These are phyloP conservation scores for Opisthograptis luteolata DNA, from an alignment of 2,888 invertebrate genomes.

Conservation along the genomic window DNA sequence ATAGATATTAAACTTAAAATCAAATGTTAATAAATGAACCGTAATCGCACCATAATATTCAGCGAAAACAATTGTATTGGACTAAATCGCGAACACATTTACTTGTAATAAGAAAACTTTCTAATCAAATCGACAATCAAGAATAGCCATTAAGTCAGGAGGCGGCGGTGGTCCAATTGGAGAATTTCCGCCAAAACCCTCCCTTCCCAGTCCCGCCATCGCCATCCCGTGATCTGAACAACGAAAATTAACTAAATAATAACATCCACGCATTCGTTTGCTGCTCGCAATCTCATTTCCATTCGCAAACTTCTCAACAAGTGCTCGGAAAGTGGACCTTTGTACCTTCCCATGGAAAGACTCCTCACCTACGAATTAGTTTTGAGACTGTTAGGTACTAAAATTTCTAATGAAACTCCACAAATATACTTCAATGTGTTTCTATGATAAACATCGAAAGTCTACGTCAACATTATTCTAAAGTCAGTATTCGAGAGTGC, in stretches of 20 bases:
- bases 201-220: conserved; percentile 24
- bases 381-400: conserved; percentile 37
- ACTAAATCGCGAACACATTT: conserved; percentile 36
- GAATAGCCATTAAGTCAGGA: conserved; percentile 47
- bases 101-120: conserved; percentile 48
- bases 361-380: conserved; percentile 36
- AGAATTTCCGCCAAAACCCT: conserved; percentile 61
- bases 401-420: conserved; percentile 35
- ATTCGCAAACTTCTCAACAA: conserved; percentile 46
- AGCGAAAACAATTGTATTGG: conserved; percentile 29
- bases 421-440: conserved; percentile 42
- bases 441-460: conserved; percentile 37
- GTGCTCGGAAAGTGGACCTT: conserved; percentile 45
- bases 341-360: conserved; percentile 40
- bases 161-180: conserved; percentile 45
- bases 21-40: conserved; percentile 7
- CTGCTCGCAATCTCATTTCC: conserved; percentile 41
- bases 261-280: conserved; percentile 42
- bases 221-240: conserved; percentile 55
- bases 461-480: conserved; percentile 37
- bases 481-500: conserved; percentile 25
- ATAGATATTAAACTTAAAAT: background rate
- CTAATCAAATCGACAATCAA: conserved; percentile 48
- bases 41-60: conserved; percentile 26
- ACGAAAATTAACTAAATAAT: conserved; percentile 57